Evolutionary conservation across 2,797 vertebrate species (phyloP), one percentile per base, ranked within the genome.

Genomic region (Enteromius mattozi): DNA sequence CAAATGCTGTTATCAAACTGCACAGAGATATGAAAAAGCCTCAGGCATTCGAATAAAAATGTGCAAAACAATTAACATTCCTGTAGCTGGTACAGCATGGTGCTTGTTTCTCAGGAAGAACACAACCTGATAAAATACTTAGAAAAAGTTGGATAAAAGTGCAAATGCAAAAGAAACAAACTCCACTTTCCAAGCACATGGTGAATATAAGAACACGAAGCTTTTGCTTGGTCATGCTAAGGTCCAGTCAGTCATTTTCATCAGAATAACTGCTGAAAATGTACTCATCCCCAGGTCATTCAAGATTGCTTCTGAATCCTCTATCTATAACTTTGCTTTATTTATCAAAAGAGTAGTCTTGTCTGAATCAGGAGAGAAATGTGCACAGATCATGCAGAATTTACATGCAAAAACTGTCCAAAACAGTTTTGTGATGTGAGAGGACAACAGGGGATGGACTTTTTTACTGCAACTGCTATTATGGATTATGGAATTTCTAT

Each of bases 31-130:
- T 66, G 10, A 30, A 61, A 54, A 14, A 59, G n/a, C 59, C 10
- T 66, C n/a, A 56, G 78, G 59, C 30, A 49, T 24, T 85, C 45
- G 78, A 24, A 78, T 78, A 56, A 72, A 51, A 56, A 59, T 37
- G 33, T 59, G 37, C 49, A 56, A 12, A 10, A 21, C 3, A 30
- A 71, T 24, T 3, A 14, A 54, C 33, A 2, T 63, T 30, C 24
- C 37, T 42, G 35, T 45, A 78, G 37, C 76, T 63, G 76, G 21
- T 78, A 63, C 16, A 30, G 37, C 37, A 21, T 24, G 13, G 33
- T 40, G 74, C 35, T 63, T 63, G 76, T 10, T 45, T 78, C n/a
- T 27, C 37, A 19, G 54, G 54, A 3, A 42, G 59, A 17, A 78
- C 24, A 47, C 16, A 13, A 63, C 9, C 10, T 63, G 56, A 45